phyloP scores from a whole-genome alignment of 2,797 vertebrate genomes.

The Diplodus puntazzo region DNA sequence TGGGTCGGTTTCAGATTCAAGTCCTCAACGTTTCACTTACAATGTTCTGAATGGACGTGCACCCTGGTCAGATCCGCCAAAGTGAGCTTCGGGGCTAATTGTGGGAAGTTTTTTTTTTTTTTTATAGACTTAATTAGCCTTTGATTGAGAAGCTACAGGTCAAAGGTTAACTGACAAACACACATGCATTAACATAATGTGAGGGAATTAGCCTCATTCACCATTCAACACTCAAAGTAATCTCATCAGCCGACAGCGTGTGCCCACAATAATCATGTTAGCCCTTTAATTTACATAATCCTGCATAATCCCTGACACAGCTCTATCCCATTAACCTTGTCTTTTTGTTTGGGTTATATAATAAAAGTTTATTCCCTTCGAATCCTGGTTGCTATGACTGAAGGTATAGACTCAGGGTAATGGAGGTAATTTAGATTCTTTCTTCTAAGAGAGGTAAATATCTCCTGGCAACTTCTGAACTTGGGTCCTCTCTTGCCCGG shows the following conservation, averaged over 20 bases:
- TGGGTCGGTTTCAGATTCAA: too few species aligned
- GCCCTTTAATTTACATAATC: slow-evolving; percentile 55
- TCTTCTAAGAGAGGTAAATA: slow-evolving; percentile 2
- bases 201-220: slow-evolving; percentile 39
- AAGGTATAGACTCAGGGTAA: not conserved
- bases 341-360: slow-evolving; percentile 27
- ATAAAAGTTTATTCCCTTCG: not conserved
- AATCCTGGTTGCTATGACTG: not conserved
- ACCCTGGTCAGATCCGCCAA: not conserved
- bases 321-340: slow-evolving; percentile 59
- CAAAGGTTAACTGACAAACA: slow-evolving; percentile 18
- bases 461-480: slow-evolving; percentile 14
- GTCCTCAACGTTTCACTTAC: not conserved
- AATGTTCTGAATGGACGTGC: not conserved
- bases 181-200: slow-evolving; percentile 25
- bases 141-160: slow-evolving; percentile 17
- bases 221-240: slow-evolving; percentile 31
- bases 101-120: not conserved
- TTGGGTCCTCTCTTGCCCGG: slow-evolving; percentile 1
- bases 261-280: slow-evolving; percentile 55
- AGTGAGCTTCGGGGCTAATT: not conserved
- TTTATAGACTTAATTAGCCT: not conserved
- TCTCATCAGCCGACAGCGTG: slow-evolving; percentile 38
- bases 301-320: slow-evolving; percentile 49
- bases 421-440: not conserved